Evolutionary conservation across 1,140 invertebrate species (phyloP).

Genomic region (Helicorthomorpha holstii): DNA sequence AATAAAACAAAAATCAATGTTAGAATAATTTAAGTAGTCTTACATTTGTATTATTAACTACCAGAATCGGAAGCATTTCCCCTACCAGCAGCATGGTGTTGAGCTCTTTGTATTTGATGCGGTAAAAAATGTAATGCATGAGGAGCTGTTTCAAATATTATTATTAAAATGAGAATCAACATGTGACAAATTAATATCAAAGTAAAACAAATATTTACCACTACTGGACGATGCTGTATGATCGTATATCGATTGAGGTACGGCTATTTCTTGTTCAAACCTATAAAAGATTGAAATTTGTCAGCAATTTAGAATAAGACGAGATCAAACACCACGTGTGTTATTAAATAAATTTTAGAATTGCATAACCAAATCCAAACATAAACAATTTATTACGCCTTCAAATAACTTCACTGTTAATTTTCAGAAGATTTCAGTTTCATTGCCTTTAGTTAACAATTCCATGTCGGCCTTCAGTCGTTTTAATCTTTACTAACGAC

Average conservation of each 20-base stretch:
- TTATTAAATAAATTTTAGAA: background rate
- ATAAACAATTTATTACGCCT: too few species aligned
- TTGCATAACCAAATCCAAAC: too few species aligned
- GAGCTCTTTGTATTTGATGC: background rate
- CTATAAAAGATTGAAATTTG: constrained; percentile 24
- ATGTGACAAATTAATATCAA: background rate
- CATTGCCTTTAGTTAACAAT: too few species aligned
- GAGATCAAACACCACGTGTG: background rate
- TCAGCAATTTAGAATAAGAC: background rate
- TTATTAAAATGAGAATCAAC: constrained; percentile 3
- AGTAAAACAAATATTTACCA: constrained; percentile 23
- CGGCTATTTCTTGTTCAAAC: constrained; percentile 72
- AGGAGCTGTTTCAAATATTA: constrained; percentile 20
- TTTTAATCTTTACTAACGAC: too few species aligned
- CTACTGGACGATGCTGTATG: constrained; percentile 38
- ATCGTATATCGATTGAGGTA: constrained; percentile 17
- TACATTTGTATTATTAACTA: too few species aligned
- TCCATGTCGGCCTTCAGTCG: too few species aligned
- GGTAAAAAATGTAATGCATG: constrained; percentile 13
- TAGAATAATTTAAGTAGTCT: background rate
- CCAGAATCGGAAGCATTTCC: too few species aligned
- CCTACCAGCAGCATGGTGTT: background rate
- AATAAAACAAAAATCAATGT: background rate
- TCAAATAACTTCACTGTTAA: too few species aligned
- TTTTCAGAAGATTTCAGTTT: too few species aligned